Evolutionary conservation across 2,888 invertebrate genomes (phyloP).

Genomic region (Drosophila pegasa): DNA sequence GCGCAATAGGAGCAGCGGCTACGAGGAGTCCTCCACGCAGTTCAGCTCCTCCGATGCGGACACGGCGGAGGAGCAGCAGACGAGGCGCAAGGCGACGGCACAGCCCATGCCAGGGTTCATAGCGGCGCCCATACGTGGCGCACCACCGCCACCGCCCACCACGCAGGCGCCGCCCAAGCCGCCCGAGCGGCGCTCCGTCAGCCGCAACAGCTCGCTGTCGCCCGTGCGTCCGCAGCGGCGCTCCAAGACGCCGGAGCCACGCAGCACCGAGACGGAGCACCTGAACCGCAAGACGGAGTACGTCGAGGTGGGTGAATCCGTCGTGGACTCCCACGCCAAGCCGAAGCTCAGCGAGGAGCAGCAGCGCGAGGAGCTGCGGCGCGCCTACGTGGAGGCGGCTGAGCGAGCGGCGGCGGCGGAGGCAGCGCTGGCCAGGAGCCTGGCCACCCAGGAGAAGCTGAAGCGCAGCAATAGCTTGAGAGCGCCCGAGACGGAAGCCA

Average conservation of each 20-base stretch:
- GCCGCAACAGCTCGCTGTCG: constrained; percentile 82
- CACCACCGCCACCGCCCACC: constrained; percentile 72
- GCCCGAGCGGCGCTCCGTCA: constrained; percentile 62
- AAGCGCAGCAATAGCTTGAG: constrained; percentile 61
- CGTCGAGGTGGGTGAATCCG: constrained; percentile 63
- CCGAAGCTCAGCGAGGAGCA: constrained; percentile 52
- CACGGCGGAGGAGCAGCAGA: constrained; percentile 60
- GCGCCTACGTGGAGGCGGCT: constrained; percentile 65
- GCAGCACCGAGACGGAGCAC: constrained; percentile 41
- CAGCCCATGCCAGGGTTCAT: constrained; percentile 30
- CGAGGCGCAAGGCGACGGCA: constrained; percentile 36
- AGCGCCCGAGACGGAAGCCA: constrained; percentile 31
- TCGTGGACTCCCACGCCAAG: not conserved
- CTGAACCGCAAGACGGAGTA: constrained; percentile 56
- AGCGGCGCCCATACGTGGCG: constrained; percentile 70
- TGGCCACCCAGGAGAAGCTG: constrained; percentile 41
- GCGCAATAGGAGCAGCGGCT: constrained; percentile 64
- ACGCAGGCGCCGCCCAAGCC: constrained; percentile 35
- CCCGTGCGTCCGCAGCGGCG: constrained; percentile 81
- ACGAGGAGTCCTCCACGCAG: constrained; percentile 84
- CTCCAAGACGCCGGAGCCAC: constrained; percentile 81
- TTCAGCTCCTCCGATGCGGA: constrained; percentile 84
- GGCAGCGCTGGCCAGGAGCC: constrained; percentile 49
- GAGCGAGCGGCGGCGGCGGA: constrained; percentile 55
- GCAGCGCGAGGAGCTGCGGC: constrained; percentile 54